A percentile compares a stretch with the other conserved stretches of the same genome.
Conservation (phyloP, 2,113 vertebrate species). For the Prochilodus magdalenae region DNA sequence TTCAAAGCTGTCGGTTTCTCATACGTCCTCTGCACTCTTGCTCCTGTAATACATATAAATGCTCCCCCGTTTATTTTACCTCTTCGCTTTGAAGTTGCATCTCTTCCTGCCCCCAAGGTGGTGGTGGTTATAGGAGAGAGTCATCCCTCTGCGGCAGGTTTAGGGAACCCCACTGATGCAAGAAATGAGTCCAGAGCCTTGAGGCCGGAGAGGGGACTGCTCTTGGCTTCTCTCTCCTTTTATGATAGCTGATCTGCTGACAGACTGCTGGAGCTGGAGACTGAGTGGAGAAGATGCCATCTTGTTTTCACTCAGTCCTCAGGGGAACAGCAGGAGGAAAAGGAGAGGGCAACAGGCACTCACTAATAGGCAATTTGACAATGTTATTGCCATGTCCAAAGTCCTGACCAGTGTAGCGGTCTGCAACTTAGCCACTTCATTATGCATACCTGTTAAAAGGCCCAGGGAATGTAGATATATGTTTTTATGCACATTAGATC, state of each 20-base stretch:
- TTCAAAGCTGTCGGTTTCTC: neutral
- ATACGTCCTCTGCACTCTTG: neutral
- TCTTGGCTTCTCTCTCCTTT: neutral
- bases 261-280: neutral
- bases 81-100: neutral
- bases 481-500: neutral
- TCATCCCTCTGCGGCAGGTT: neutral
- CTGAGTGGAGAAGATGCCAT: neutral
- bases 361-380: neutral
- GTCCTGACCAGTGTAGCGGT: neutral
- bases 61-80: neutral
- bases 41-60: neutral
- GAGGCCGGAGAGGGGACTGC: neutral
- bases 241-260: neutral
- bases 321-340: neutral
- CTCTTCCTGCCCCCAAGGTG: neutral
- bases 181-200: neutral
- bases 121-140: neutral
- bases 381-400: neutral
- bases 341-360: neutral
- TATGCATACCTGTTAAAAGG: neutral
- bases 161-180: neutral
- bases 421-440: neutral
- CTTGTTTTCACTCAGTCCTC: neutral
- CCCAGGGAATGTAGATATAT: neutral